Evolutionary conservation across 1,140 invertebrate species (phyloP).

Genomic region (Drosophila grimshawi): DNA sequence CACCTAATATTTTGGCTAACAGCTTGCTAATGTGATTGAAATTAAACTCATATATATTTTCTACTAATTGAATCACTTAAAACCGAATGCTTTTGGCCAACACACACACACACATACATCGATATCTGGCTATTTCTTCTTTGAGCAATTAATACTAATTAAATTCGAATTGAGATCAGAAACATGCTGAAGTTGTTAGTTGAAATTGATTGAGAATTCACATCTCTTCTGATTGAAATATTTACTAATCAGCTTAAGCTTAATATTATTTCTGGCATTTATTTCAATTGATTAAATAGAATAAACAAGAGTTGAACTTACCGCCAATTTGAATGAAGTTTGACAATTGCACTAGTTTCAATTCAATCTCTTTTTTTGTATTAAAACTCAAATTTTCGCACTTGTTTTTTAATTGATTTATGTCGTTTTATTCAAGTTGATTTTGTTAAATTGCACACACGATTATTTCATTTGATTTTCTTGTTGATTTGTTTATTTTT

Average conservation of each 20-base stretch:
- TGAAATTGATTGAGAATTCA: background rate
- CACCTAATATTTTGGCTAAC: no score
- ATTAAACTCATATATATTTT: no score
- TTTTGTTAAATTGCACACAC: slow-evolving; percentile 7
- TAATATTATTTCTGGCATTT: background rate
- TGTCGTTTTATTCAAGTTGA: slow-evolving; percentile 17
- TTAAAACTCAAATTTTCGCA: slow-evolving; percentile 19
- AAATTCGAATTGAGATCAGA: background rate
- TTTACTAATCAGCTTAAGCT: background rate
- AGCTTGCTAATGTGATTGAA: no score
- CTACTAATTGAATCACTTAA: no score
- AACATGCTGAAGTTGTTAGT: background rate
- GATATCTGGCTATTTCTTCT: background rate
- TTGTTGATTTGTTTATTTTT: background rate
- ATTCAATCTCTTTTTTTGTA: background rate
- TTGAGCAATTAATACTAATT: background rate
- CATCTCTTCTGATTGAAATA: background rate
- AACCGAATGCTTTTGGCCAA: no score
- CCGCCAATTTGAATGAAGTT: background rate
- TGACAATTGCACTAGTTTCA: background rate
- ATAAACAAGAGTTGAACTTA: background rate
- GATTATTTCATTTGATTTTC: background rate
- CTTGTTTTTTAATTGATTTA: slow-evolving; percentile 20
- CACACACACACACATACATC: background rate
- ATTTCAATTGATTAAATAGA: background rate